These are phyloP conservation scores for Campopleginae sp. DNA, from an alignment of 2,888 invertebrate genomes.

Conservation along the genomic window DNA sequence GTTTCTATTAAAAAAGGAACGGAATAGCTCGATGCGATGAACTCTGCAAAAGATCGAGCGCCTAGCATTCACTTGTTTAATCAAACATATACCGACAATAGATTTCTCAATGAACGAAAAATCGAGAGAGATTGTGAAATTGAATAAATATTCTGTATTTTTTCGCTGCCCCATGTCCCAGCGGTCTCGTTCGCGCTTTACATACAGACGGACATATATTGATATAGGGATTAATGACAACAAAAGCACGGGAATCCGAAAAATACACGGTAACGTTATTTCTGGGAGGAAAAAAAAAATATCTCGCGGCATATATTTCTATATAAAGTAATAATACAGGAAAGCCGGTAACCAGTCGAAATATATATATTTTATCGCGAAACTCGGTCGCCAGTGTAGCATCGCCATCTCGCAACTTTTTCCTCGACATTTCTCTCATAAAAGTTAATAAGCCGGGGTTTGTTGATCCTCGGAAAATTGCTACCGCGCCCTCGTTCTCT, in stretches of 20 bases:
- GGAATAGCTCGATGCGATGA: neutral
- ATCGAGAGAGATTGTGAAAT: neutral
- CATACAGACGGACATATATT: neutral
- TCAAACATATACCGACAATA: neutral
- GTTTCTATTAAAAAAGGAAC: neutral
- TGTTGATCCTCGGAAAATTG: conserved; percentile 81
- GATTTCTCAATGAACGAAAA: neutral
- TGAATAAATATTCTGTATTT: neutral
- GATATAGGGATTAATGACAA: conserved; percentile 37
- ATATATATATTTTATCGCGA: conserved; percentile 67
- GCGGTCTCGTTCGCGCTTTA: neutral
- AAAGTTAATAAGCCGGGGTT: conserved; percentile 81
- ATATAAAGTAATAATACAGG: conserved; percentile 15
- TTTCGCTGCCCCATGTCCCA: neutral
- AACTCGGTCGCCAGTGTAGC: conserved; percentile 58
- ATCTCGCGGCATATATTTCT: conserved; percentile 29
- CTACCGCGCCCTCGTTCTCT: conserved; percentile 67
- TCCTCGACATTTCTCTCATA: conserved; percentile 76
- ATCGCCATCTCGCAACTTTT: conserved; percentile 72
- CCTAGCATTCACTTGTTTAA: neutral
- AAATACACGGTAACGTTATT: conserved; percentile 15
- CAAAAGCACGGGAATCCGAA: conserved; percentile 22
- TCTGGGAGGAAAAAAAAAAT: conserved; percentile 9
- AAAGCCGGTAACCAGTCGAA: conserved; percentile 54
- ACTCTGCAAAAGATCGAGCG: neutral